These are phyloP conservation scores for Ctena decussata DNA, from an alignment of 2,888 invertebrate genomes.

Conservation along the genomic window DNA sequence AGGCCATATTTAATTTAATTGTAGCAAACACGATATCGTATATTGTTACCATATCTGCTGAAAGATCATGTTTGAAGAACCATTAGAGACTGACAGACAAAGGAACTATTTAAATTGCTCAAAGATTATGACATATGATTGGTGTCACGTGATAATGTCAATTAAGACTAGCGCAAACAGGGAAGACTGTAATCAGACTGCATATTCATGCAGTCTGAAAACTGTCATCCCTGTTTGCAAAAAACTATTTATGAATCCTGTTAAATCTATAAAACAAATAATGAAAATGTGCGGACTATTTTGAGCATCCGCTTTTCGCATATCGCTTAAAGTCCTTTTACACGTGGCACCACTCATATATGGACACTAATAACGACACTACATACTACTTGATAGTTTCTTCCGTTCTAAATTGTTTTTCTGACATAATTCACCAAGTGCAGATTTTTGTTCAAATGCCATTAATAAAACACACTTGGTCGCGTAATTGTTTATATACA, in stretches of 20 bases:
- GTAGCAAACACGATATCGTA: conserved; percentile 9
- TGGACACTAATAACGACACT: conserved; percentile 23
- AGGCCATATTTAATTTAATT: neutral
- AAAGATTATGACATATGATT: conserved; percentile 18
- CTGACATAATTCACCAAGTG: conserved; percentile 35
- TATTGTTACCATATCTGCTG: neutral
- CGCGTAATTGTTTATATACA: conserved; percentile 4
- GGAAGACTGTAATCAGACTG: too few relatives aligned
- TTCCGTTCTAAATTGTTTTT: neutral
- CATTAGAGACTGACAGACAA: conserved; percentile 11
- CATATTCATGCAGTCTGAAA: too few relatives aligned
- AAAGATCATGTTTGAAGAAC: neutral
- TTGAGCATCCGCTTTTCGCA: too few relatives aligned
- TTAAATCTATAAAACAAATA: too few relatives aligned
- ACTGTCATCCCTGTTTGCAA: too few relatives aligned
- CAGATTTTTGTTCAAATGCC: conserved; percentile 39
- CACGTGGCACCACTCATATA: too few relatives aligned
- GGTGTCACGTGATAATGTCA: too few relatives aligned
- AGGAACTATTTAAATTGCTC: conserved; percentile 8
- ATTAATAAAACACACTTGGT: conserved; percentile 53
- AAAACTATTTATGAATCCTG: too few relatives aligned
- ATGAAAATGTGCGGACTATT: too few relatives aligned
- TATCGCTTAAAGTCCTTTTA: too few relatives aligned
- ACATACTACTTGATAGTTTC: neutral
- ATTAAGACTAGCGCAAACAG: too few relatives aligned